Evolutionary conservation across 2,113 vertebrate species (phyloP).

Genomic region (Eulemur rufifrons): DNA sequence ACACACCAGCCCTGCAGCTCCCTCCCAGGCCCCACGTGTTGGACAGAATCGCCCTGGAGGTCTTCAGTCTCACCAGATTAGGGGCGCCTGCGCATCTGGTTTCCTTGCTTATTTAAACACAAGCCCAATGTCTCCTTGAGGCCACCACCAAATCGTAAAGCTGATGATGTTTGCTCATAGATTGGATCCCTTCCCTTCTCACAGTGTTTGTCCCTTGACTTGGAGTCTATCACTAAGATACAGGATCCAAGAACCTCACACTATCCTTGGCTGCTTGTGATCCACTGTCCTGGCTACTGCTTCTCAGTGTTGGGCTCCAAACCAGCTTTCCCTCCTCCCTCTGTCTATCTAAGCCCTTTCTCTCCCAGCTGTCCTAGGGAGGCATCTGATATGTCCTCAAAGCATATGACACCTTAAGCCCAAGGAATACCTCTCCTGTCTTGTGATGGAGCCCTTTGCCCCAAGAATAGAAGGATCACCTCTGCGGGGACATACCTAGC

Average conservation of each 20-base stretch:
- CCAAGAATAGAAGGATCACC: neutral
- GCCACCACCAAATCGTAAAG: neutral
- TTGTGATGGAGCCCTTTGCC: neutral
- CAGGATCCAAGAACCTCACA: neutral
- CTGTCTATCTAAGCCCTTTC: neutral
- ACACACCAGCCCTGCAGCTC: neutral
- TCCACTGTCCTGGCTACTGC: neutral
- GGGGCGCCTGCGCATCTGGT: rapidly evolving
- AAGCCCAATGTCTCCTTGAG: neutral
- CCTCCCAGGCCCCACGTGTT: neutral
- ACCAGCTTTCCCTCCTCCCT: neutral
- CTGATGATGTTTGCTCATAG: neutral
- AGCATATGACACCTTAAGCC: neutral
- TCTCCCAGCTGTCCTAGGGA: neutral
- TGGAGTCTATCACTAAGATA: neutral
- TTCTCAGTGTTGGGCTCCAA: neutral
- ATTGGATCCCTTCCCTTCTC: neutral
- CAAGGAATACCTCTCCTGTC: neutral
- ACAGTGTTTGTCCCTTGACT: neutral
- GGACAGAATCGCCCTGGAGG: neutral
- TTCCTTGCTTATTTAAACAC: neutral
- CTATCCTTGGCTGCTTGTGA: neutral
- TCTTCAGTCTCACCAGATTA: no score
- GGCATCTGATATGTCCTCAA: neutral
- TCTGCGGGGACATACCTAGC: neutral